phyloP scores from a whole-genome alignment of 2,888 invertebrate species.

The Meliscaeva auricollis region DNA sequence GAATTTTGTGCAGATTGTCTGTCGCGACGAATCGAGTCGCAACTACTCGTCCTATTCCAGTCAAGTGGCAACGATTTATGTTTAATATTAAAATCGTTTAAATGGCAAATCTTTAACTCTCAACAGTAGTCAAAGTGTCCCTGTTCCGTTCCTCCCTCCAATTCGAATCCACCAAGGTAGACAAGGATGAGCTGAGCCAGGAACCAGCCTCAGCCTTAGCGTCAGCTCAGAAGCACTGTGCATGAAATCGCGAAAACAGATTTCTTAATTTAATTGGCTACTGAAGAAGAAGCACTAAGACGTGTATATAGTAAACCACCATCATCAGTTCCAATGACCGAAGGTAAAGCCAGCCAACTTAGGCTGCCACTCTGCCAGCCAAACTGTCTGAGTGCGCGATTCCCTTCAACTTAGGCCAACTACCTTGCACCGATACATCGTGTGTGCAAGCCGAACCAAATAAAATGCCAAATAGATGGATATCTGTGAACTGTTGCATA shows the following conservation, averaged over 20 bases:
- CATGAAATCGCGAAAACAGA: slow-evolving; percentile 78
- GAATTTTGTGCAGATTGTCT: slow-evolving; percentile 64
- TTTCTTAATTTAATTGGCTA: slow-evolving; percentile 81
- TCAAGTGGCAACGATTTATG: slow-evolving; percentile 77
- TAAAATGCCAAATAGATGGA: slow-evolving; percentile 76
- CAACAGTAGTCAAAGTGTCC: slow-evolving; percentile 65
- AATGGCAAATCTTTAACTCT: slow-evolving; percentile 77
- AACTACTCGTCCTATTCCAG: slow-evolving; percentile 70
- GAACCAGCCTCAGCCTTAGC: slow-evolving; percentile 22
- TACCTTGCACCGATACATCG: slow-evolving; percentile 36
- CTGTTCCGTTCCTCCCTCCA: slow-evolving; percentile 6
- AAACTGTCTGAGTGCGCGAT: slow-evolving; percentile 66
- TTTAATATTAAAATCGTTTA: slow-evolving; percentile 77
- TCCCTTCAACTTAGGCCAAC: slow-evolving; percentile 3
- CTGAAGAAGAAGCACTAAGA: slow-evolving; percentile 67
- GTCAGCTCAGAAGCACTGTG: slow-evolving; percentile 42
- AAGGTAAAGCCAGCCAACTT: slow-evolving; percentile 33
- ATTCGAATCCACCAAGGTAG: not conserved
- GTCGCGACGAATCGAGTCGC: slow-evolving; percentile 49
- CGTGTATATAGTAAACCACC: slow-evolving; percentile 68
- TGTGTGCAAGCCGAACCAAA: slow-evolving; percentile 73
- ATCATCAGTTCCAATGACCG: slow-evolving; percentile 32
- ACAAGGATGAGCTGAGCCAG: slow-evolving; percentile 42
- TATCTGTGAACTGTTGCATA: slow-evolving; percentile 66
- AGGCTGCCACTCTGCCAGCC: slow-evolving; percentile 59